Evolutionary conservation across 2,797 vertebrate genomes (phyloP).

Genomic region (Squalus acanthias): DNA sequence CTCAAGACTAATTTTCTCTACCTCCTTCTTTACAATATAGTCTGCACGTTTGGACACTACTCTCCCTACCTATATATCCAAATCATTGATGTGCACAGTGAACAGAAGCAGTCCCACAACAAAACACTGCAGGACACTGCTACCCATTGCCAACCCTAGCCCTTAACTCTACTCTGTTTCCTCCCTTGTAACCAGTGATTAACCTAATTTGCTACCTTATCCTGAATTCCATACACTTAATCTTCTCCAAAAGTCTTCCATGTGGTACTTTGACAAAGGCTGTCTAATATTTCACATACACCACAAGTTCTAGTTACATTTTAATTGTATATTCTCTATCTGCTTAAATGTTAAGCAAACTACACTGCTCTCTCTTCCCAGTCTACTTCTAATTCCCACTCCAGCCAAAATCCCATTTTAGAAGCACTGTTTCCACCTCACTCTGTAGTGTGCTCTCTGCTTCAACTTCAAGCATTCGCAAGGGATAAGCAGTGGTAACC

Average conservation of each 20-base stretch:
- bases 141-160: background rate
- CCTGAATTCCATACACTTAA: background rate
- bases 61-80: background rate
- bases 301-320: too few relatives aligned
- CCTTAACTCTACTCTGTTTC: background rate
- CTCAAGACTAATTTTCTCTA: background rate
- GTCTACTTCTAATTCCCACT: background rate
- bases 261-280: background rate
- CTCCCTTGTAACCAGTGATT: background rate
- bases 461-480: too few relatives aligned
- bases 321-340: too few relatives aligned
- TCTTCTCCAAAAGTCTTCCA: background rate
- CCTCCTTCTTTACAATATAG: background rate
- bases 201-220: background rate
- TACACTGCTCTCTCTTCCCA: background rate
- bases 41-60: background rate
- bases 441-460: too few relatives aligned
- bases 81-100: background rate
- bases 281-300: background rate
- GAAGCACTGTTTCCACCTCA: too few relatives aligned
- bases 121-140: background rate
- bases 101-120: background rate
- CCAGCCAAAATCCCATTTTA: too few relatives aligned
- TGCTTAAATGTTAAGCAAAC: background rate
- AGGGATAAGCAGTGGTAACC: background rate